Conservation (phyloP, 2,113 vertebrate species). For the Colinus virginianus region DNA sequence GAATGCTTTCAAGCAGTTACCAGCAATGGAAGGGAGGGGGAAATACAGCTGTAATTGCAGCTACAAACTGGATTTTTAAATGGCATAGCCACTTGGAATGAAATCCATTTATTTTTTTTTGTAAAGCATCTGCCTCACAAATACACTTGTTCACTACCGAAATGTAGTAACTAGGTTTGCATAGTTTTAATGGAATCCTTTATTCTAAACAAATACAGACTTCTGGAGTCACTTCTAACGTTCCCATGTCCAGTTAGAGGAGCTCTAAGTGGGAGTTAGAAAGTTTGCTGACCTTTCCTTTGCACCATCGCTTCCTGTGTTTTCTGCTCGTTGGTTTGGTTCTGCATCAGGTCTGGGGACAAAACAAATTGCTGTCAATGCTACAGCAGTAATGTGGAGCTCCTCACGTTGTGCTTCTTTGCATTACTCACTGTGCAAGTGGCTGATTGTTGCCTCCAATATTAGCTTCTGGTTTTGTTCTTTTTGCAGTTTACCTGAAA, state of each 20-base stretch:
- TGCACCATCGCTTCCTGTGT: slow-evolving; percentile 20
- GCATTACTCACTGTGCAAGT: slow-evolving; percentile 75
- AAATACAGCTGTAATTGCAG: not conserved
- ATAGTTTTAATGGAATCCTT: not conserved
- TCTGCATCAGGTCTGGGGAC: slow-evolving; percentile 71
- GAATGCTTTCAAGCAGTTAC: not conserved
- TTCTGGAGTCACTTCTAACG: not conserved
- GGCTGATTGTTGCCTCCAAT: slow-evolving; percentile 61
- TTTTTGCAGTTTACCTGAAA: slow-evolving; percentile 74
- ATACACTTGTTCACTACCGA: slow-evolving; percentile 10
- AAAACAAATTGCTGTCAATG: not conserved
- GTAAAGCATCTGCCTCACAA: slow-evolving; percentile 42
- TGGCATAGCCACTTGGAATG: slow-evolving; percentile 42
- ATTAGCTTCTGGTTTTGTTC: slow-evolving; percentile 69
- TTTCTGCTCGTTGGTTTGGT: slow-evolving; percentile 16
- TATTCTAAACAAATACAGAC: not conserved
- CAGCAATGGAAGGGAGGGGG: not conserved
- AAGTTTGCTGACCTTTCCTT: slow-evolving; percentile 78
- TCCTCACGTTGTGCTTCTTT: accelerated
- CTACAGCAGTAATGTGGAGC: accelerated
- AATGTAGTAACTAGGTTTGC: not conserved
- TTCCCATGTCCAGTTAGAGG: not conserved
- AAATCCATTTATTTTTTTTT: slow-evolving; percentile 72
- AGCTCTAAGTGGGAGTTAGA: slow-evolving; percentile 35
- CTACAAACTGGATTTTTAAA: not conserved